Conservation (phyloP, 2,888 invertebrate genomes). For the Pocota personata region DNA sequence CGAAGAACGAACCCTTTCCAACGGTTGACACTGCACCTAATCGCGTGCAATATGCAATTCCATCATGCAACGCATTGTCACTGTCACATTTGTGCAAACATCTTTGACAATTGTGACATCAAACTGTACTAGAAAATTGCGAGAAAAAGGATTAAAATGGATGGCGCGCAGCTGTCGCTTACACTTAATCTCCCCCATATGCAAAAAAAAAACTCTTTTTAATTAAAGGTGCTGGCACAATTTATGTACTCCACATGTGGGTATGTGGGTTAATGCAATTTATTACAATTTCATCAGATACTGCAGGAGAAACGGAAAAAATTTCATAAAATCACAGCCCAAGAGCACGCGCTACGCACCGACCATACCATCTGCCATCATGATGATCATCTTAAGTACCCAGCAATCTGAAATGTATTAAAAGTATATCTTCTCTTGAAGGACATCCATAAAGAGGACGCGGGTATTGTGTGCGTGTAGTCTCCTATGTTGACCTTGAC, state of each 20-base stretch:
- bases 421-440: not conserved
- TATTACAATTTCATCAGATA: conserved; percentile 22
- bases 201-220: conserved; percentile 29
- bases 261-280: conserved; percentile 50
- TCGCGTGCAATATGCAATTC: conserved; percentile 55
- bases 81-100: conserved; percentile 52
- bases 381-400: conserved; percentile 17
- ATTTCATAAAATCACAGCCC: conserved; percentile 27
- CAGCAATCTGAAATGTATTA: conserved; percentile 26
- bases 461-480: not conserved
- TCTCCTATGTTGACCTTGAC: conserved; percentile 63
- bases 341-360: conserved; percentile 31
- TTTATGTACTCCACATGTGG: conserved; percentile 29
- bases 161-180: conserved; percentile 15
- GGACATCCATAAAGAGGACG: conserved; percentile 22
- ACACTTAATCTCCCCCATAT: conserved; percentile 63
- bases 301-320: not conserved
- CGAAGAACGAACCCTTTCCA: conserved; percentile 3
- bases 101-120: conserved; percentile 41
- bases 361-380: conserved; percentile 28
- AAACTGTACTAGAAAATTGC: conserved; percentile 29
- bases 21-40: not conserved
- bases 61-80: not conserved
- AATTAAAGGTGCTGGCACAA: conserved; percentile 42
- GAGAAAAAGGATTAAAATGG: conserved; percentile 51